phyloP scores from a whole-genome alignment of 2,113 vertebrate genomes.

The Caracal caracal region DNA sequence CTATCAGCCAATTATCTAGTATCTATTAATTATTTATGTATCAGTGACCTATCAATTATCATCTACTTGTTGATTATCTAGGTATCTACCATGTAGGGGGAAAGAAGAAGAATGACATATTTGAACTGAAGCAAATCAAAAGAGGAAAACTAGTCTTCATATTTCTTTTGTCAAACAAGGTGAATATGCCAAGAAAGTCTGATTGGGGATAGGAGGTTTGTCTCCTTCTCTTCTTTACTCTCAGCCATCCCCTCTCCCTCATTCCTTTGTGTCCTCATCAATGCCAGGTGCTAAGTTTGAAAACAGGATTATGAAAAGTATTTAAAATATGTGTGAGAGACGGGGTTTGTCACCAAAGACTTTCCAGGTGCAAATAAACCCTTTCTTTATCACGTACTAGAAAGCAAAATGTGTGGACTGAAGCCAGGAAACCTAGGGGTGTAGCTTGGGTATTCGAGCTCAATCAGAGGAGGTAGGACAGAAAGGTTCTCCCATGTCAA shows the following conservation, averaged over 20 bases:
- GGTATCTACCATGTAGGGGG: not conserved
- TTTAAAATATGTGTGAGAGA: not conserved
- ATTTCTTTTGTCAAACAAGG: not conserved
- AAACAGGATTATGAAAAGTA: not conserved
- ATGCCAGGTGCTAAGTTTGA: not conserved
- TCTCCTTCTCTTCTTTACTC: not conserved
- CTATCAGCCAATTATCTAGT: not conserved
- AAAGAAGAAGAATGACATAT: not conserved
- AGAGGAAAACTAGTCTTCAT: not conserved
- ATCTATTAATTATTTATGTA: not conserved
- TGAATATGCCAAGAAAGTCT: not conserved
- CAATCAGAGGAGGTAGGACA: not conserved
- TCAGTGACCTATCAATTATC: not conserved
- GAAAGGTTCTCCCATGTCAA: not conserved
- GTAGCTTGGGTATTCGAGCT: not conserved
- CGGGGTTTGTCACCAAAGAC: not conserved
- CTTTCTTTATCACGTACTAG: not conserved
- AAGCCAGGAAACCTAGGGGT: not conserved
- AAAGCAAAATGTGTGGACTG: not conserved
- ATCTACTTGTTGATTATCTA: not conserved
- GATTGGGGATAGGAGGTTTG: not conserved
- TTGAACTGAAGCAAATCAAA: not conserved
- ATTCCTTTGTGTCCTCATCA: not conserved
- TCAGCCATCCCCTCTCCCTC: not conserved
- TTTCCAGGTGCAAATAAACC: not conserved